Conservation (phyloP, 2,797 vertebrate species). For the Channa striata region DNA sequence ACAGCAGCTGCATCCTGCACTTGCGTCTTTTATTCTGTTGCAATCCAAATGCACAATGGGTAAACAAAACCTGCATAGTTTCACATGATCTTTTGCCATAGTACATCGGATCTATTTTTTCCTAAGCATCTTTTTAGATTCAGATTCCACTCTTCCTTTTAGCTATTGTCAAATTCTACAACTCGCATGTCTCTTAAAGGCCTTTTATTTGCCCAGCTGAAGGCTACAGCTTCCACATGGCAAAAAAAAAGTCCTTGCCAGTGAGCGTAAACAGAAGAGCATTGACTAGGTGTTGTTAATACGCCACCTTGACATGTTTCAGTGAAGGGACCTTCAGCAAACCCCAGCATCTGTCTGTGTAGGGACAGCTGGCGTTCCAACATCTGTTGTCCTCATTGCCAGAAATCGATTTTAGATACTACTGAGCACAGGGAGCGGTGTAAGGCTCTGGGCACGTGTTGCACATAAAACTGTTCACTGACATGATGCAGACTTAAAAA, state of each 20-base stretch:
- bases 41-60: too few species aligned
- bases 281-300: slow-evolving; percentile 56
- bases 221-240: slow-evolving; percentile 66
- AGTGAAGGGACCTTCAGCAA: slow-evolving; percentile 25
- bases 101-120: background rate
- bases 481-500: slow-evolving; percentile 19
- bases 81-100: background rate
- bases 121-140: background rate
- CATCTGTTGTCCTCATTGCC: slow-evolving; percentile 23
- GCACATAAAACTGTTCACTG: slow-evolving; percentile 18
- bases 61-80: background rate
- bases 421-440: slow-evolving; percentile 10
- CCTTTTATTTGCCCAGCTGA: slow-evolving; percentile 81
- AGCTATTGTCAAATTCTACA: slow-evolving; percentile 50
- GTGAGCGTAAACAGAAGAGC: slow-evolving; percentile 66
- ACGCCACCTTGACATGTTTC: slow-evolving; percentile 59
- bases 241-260: slow-evolving; percentile 50
- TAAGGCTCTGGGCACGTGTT: slow-evolving; percentile 18
- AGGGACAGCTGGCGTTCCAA: slow-evolving; percentile 27
- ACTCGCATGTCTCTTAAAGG: slow-evolving; percentile 62
- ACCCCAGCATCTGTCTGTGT: slow-evolving; percentile 13
- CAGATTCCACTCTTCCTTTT: slow-evolving; percentile 38
- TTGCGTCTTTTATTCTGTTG: too few species aligned
- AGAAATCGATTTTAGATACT: slow-evolving; percentile 34
- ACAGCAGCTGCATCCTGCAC: too few species aligned